These are phyloP conservation scores for Clivina fossor DNA, from an alignment of 2,888 invertebrate genomes.

Conservation along the genomic window DNA sequence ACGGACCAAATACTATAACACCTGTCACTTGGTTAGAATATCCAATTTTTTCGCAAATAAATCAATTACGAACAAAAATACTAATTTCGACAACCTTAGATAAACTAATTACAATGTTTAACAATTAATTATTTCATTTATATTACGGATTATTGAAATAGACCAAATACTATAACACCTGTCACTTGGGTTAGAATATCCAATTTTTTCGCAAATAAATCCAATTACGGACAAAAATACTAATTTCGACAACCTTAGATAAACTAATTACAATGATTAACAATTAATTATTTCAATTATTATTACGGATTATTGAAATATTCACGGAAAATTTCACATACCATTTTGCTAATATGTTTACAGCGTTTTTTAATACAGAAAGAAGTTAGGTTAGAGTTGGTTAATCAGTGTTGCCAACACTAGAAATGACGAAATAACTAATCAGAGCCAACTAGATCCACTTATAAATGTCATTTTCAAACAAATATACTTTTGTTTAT, in stretches of 20 bases:
- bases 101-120: slow-evolving; percentile 27
- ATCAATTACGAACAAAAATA: slow-evolving; percentile 17
- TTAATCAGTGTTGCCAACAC: slow-evolving; percentile 34
- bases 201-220: too few species aligned
- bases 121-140: slow-evolving; percentile 13
- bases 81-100: slow-evolving; percentile 8
- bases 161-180: too few species aligned
- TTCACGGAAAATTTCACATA: slow-evolving; percentile 37
- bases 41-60: slow-evolving; percentile 13
- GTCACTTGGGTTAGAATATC: too few species aligned
- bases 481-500: too few species aligned
- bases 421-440: too few species aligned
- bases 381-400: slow-evolving; percentile 14
- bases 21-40: slow-evolving; percentile 10
- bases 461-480: too few species aligned
- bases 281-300: slow-evolving; percentile 13
- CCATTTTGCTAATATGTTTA: slow-evolving; percentile 39
- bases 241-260: slow-evolving; percentile 5
- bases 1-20: too few species aligned
- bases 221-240: too few species aligned
- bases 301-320: slow-evolving; percentile 40
- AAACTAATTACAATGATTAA: slow-evolving; percentile 28
- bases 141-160: slow-evolving; percentile 40
- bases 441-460: too few species aligned
- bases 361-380: slow-evolving; percentile 22